Conservation (phyloP, 1,140 invertebrate species). For the Formica selysi region DNA sequence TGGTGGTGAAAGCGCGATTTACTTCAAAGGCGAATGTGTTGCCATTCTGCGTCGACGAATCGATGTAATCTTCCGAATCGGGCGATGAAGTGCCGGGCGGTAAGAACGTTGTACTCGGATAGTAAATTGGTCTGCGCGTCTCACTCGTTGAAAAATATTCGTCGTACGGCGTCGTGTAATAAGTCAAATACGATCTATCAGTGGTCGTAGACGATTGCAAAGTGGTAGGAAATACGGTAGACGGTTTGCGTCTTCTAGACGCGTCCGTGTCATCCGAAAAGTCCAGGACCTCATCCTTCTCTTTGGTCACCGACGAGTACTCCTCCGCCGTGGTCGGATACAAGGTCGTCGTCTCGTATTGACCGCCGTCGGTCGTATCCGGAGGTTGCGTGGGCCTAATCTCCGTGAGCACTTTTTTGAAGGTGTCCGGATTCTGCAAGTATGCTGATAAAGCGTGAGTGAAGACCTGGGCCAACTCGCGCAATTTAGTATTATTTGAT, state of each 20-base stretch:
- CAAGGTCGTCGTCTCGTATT: constrained; percentile 73
- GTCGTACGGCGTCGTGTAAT: constrained; percentile 59
- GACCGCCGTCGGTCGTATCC: constrained; percentile 64
- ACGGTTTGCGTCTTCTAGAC: constrained; percentile 82
- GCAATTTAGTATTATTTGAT: constrained; percentile 88
- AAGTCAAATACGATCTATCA: constrained; percentile 34
- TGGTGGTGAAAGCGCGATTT: constrained; percentile 77
- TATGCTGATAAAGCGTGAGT: constrained; percentile 93
- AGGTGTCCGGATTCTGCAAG: constrained; percentile 92
- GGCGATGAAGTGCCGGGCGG: constrained; percentile 36
- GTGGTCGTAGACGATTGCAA: constrained; percentile 62
- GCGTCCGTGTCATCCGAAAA: constrained; percentile 89
- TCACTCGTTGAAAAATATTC: constrained; percentile 78
- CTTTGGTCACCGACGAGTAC: constrained; percentile 87
- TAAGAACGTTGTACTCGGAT: constrained; percentile 47
- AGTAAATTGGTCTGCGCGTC: constrained; percentile 38
- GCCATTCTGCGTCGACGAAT: constrained; percentile 76
- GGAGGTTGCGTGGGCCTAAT: constrained; percentile 92
- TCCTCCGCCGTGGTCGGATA: constrained; percentile 81
- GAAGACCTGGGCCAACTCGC: constrained; percentile 93
- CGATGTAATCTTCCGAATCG: constrained; percentile 16
- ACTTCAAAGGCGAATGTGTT: constrained; percentile 81
- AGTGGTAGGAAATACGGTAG: constrained; percentile 80
- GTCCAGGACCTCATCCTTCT: constrained; percentile 91
- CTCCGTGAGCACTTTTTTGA: constrained; percentile 91